Base-by-base conservation (phyloP, 2,888 invertebrate genomes). In the Pollenia angustigena region DNA sequence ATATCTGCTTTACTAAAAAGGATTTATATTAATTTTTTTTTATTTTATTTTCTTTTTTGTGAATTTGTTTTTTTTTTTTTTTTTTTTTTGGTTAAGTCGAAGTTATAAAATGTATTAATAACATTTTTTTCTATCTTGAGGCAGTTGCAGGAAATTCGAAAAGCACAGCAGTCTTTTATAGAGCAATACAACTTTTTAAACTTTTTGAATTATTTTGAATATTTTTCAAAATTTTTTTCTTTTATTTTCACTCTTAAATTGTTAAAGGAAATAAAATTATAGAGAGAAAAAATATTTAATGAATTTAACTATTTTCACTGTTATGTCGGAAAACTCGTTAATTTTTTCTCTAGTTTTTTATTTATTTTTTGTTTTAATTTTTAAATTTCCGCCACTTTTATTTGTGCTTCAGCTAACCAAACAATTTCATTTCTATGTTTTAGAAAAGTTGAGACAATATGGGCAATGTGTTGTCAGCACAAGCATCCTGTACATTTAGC, bases 311-410 rank as follows among this genome's bases (percentile, higher is more conserved):
- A 16, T 50, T 42, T 66, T 60, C 18, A 71, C 44, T n/a, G 56
- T 72, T 54, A 46, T 48, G 40, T 14, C 48, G 48, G n/a, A 81
- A 12, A 56, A 46, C 32, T 12, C 4, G 0, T 16, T 6, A 46
- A 2, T n/a, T 83, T 18, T 56, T 40, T 40, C n/a, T 1, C 16
- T 23, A 16, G 52, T 50, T 48, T 60, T 50, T 40, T 7, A 16
- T 48, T 68, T 40, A 42, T 42, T 50, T 16, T 71, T 52, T 46
- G 32, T 52, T 54, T 7, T 42, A 48, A 48, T 40, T 76, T 81
- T 81, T 74, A 56, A 78, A 87, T 68, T 87, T 86, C 80, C 86
- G 68, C n/a, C 8, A 44, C 48, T 60, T 18, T 50, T 72, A 32
- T 54, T 18, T 62, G 23, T n/a, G 4, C 9, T 42, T 6, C 7